A percentile compares a stretch with the other conserved stretches of the same genome.
Evolutionary conservation across 2,797 vertebrate species (phyloP).

Genomic region (Brotula barbata): DNA sequence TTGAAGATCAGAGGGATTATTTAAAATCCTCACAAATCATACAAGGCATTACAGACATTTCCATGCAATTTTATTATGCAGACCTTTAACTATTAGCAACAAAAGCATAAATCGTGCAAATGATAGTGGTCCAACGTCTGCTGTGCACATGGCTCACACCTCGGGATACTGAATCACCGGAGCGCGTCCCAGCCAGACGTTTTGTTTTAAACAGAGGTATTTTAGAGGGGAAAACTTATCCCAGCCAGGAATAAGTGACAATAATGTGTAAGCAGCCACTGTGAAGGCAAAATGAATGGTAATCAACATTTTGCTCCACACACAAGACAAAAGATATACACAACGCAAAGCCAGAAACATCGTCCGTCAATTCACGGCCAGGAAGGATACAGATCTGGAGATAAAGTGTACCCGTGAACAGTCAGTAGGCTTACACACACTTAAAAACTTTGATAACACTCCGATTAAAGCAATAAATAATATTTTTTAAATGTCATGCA

Average conservation of each 20-base stretch:
- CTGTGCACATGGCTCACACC: constrained; percentile 23
- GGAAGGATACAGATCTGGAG: too few relatives aligned
- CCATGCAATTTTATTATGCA: too few relatives aligned
- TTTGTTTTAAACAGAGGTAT: constrained; percentile 48
- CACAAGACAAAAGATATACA: constrained; percentile 17
- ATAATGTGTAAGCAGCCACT: constrained; percentile 17
- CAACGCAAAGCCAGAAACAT: too few relatives aligned
- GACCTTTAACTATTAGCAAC: too few relatives aligned
- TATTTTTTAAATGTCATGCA: too few relatives aligned
- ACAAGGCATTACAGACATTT: constrained; percentile 9
- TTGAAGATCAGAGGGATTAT: too few relatives aligned
- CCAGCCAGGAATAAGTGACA: constrained; percentile 20
- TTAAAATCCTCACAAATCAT: background rate
- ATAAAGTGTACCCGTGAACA: too few relatives aligned
- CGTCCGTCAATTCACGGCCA: too few relatives aligned
- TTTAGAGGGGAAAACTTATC: constrained; percentile 40
- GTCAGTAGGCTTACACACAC: too few relatives aligned
- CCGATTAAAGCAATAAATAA: too few relatives aligned
- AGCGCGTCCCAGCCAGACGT: constrained; percentile 41
- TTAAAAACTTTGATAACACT: too few relatives aligned
- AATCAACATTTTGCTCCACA: constrained; percentile 47
- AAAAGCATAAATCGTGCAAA: constrained; percentile 3
- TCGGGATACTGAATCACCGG: constrained; percentile 41
- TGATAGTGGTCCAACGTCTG: constrained; percentile 18
- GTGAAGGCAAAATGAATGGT: constrained; percentile 22